These are phyloP conservation scores for Platichthys flesus DNA, from an alignment of 2,113 vertebrate species.

Conservation along the genomic window DNA sequence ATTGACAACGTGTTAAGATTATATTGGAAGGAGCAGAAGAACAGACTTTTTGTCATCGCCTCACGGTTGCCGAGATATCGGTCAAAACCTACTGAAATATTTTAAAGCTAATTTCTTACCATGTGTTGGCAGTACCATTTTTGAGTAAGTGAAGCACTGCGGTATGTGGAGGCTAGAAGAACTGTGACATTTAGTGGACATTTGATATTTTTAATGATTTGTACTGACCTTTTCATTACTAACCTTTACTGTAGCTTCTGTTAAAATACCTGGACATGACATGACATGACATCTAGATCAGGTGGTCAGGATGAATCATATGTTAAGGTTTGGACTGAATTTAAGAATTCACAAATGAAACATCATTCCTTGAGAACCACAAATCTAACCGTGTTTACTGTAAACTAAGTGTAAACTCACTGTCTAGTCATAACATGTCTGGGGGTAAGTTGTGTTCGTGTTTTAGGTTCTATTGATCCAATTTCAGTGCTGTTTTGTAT, in stretches of 20 bases:
- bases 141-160: background rate
- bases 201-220: conserved; percentile 2
- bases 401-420: background rate
- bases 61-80: too few species aligned
- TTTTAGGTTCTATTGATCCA: background rate
- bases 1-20: too few species aligned
- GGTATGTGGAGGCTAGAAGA: background rate
- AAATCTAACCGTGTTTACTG: background rate
- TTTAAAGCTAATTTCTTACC: too few species aligned
- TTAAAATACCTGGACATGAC: background rate
- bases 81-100: too few species aligned
- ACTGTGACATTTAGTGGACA: background rate
- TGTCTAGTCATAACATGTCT: background rate
- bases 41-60: too few species aligned
- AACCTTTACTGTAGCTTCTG: background rate
- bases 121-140: background rate
- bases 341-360: background rate
- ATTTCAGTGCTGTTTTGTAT: background rate
- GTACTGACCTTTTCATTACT: background rate
- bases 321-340: background rate
- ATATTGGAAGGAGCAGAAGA: too few species aligned
- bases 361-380: background rate
- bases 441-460: background rate
- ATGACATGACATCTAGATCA: background rate
- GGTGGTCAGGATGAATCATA: background rate